Percentiles rank a stretch among this genome's conserved stretches.
These are phyloP conservation scores for Popillia japonica DNA, from an alignment of 1,140 invertebrate genomes.

Conservation along the genomic window DNA sequence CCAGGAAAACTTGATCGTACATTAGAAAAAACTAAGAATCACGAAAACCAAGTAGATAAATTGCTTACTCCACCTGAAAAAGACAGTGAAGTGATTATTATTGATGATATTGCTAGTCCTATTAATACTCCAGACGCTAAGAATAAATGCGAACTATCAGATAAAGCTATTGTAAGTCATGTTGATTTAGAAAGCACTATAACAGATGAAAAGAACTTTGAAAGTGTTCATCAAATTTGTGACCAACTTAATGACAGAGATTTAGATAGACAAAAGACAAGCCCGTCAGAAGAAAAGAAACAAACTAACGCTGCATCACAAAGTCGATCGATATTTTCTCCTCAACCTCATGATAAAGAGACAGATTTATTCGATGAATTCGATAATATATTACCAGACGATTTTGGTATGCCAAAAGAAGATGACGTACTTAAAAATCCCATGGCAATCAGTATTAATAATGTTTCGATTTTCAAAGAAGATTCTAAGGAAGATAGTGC, in stretches of 20 bases:
- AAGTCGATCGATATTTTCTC: conserved; percentile 73
- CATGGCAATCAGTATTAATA: conserved; percentile 71
- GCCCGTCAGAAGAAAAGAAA: conserved; percentile 40
- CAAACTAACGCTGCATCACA: conserved; percentile 38
- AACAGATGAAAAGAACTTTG: not conserved
- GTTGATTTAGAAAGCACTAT: not conserved
- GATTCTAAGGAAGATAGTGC: conserved; percentile 81
- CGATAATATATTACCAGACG: conserved; percentile 69
- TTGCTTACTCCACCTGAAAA: not conserved
- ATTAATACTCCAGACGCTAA: not conserved
- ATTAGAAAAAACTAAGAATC: not conserved
- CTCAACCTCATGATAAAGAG: conserved; percentile 71
- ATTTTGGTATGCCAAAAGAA: conserved; percentile 70
- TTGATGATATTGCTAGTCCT: conserved; percentile 12
- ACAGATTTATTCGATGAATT: conserved; percentile 71
- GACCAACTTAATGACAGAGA: not conserved
- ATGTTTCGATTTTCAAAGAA: conserved; percentile 74
- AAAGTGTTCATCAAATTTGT: not conserved
- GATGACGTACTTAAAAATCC: conserved; percentile 67
- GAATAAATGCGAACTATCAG: not conserved
- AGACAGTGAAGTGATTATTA: not conserved
- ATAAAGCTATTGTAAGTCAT: not conserved
- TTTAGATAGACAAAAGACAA: conserved; percentile 44
- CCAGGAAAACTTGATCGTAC: conserved; percentile 22
- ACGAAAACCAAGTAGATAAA: conserved; percentile 37